Conservation (phyloP, 2,888 invertebrate genomes). For the Harpalus rubripes region DNA sequence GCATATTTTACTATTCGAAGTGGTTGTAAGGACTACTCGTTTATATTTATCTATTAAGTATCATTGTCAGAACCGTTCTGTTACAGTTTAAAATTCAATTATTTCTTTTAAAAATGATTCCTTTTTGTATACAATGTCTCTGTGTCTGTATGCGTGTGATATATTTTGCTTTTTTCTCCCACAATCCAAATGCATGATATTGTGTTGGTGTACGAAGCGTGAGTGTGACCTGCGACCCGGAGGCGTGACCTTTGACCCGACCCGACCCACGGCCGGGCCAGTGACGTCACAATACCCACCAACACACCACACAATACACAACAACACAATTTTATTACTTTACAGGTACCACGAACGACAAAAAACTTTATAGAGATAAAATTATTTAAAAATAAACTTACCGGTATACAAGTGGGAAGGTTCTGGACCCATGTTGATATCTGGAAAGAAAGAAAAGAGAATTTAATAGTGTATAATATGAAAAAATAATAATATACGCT, state of each 20-base stretch:
- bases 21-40: too few species aligned
- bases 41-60: too few species aligned
- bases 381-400: background rate
- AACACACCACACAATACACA: background rate
- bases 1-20: too few species aligned
- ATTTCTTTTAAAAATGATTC: background rate
- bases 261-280: background rate
- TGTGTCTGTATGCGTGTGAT: background rate
- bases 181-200: background rate
- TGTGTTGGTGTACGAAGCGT: background rate
- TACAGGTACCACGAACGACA: background rate
- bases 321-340: background rate
- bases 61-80: too few species aligned
- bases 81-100: too few species aligned
- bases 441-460: background rate
- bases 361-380: background rate
- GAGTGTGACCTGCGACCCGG: slow-evolving; percentile 3
- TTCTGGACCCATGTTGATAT: background rate
- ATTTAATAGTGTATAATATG: background rate
- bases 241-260: slow-evolving; percentile 1
- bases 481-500: background rate
- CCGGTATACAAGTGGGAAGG: background rate
- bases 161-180: background rate
- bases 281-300: background rate
- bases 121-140: background rate